phyloP scores from a whole-genome alignment of 2,113 vertebrate genomes.

The Onychostoma macrolepis region DNA sequence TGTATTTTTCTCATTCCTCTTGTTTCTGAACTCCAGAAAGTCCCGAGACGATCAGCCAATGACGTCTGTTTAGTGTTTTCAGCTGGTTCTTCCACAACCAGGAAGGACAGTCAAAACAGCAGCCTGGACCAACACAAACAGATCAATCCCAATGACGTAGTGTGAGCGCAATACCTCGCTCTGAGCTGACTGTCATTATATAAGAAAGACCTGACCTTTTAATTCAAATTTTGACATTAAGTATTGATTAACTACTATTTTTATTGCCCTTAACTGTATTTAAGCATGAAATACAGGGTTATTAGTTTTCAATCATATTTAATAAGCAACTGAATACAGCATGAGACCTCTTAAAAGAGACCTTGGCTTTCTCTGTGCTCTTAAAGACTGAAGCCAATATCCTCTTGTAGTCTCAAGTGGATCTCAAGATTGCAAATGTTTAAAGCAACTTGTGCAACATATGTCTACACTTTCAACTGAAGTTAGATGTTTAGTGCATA shows the following conservation, averaged over 20 bases:
- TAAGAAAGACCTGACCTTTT: not conserved
- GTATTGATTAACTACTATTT: not conserved
- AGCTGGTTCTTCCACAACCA: slow-evolving; percentile 35
- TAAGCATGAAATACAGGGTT: not conserved
- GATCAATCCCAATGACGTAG: slow-evolving; percentile 40
- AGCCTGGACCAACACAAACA: slow-evolving; percentile 47
- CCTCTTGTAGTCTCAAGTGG: not conserved
- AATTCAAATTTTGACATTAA: not conserved
- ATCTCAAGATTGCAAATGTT: not conserved
- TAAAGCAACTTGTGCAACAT: not conserved
- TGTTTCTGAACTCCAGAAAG: not conserved
- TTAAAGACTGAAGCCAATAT: not conserved
- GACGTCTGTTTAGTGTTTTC: slow-evolving; percentile 51
- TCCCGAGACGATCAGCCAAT: not conserved
- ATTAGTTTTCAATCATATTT: not conserved
- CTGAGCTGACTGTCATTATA: not conserved
- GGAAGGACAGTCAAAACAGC: slow-evolving; percentile 56
- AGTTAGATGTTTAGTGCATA: not conserved
- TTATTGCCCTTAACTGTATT: not conserved
- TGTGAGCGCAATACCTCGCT: slow-evolving; percentile 1
- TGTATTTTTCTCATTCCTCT: slow-evolving; percentile 18
- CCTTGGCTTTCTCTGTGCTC: not conserved
- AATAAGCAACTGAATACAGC: not conserved
- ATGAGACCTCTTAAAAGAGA: not conserved
- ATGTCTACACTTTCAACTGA: not conserved